Percentiles rank a stretch among this genome's conserved stretches.
phyloP scores from a whole-genome alignment of 1,140 invertebrate species.

The Colletes latitarsis region DNA sequence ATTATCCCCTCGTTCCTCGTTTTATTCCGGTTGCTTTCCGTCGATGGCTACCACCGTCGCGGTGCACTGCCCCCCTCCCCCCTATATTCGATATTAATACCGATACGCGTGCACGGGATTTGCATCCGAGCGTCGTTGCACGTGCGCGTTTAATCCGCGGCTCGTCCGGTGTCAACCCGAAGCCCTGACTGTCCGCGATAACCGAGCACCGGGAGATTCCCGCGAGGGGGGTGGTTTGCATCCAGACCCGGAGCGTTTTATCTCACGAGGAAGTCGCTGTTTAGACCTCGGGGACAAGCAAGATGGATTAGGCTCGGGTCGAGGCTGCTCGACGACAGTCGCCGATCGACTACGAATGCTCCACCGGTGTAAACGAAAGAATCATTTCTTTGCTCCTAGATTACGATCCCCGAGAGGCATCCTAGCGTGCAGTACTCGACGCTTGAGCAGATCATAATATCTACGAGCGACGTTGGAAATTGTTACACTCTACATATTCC shows the following conservation, averaged over 20 bases:
- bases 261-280: conserved; percentile 50
- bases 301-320: too few relatives aligned
- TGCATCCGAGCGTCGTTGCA: conserved; percentile 50
- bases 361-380: too few relatives aligned
- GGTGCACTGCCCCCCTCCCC: conserved; percentile 23
- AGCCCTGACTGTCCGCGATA: conserved; percentile 29
- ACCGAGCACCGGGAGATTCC: conserved; percentile 26
- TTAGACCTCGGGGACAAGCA: conserved; percentile 21
- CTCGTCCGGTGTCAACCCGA: conserved; percentile 34
- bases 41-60: conserved; percentile 7
- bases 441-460: too few relatives aligned
- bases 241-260: conserved; percentile 23
- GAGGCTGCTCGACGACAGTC: background rate
- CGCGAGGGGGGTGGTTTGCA: background rate
- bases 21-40: conserved; percentile 6
- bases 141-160: conserved; percentile 26
- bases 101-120: conserved; percentile 66
- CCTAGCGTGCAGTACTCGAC: too few relatives aligned
- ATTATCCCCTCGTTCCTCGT: conserved; percentile 44
- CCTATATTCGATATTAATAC: conserved; percentile 70
- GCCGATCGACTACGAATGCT: background rate
- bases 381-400: too few relatives aligned
- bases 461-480: too few relatives aligned
- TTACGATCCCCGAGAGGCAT: too few relatives aligned
- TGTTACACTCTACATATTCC: too few relatives aligned